Evolutionary conservation across 2,113 vertebrate genomes (phyloP).

Genomic region (Anguilla rostrata): DNA sequence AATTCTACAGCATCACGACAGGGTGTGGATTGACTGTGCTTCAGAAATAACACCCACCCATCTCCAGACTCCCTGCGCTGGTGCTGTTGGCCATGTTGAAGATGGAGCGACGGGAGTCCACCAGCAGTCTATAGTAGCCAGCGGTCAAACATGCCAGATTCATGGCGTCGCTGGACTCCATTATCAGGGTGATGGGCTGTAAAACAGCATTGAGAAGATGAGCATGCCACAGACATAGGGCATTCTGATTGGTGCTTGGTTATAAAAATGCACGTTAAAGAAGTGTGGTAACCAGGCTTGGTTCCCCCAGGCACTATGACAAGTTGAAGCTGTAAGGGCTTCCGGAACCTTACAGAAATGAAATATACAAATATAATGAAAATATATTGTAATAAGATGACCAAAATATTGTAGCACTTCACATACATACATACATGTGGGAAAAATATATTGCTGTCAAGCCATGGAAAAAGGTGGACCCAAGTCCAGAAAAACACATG

Average conservation of each 20-base stretch:
- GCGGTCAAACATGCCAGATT: constrained; percentile 95
- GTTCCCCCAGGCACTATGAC: neutral
- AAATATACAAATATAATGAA: too few species aligned
- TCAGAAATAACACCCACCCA: constrained; percentile 56
- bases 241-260: too few species aligned
- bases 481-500: too few species aligned
- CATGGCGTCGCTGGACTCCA: constrained; percentile 97
- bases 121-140: constrained; percentile 92
- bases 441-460: too few species aligned
- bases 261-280: neutral
- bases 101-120: constrained; percentile 92
- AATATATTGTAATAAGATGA: too few species aligned
- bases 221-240: neutral
- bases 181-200: constrained; percentile 92
- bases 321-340: constrained; percentile 1
- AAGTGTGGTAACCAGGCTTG: neutral
- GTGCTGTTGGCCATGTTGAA: constrained; percentile 93
- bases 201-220: constrained; percentile 43
- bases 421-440: too few species aligned
- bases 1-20: neutral
- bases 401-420: too few species aligned
- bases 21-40: neutral
- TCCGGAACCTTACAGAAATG: neutral
- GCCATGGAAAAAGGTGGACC: too few species aligned
- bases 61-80: constrained; percentile 73